phyloP scores from a whole-genome alignment of 2,888 invertebrate species.

The Buathra laborator region DNA sequence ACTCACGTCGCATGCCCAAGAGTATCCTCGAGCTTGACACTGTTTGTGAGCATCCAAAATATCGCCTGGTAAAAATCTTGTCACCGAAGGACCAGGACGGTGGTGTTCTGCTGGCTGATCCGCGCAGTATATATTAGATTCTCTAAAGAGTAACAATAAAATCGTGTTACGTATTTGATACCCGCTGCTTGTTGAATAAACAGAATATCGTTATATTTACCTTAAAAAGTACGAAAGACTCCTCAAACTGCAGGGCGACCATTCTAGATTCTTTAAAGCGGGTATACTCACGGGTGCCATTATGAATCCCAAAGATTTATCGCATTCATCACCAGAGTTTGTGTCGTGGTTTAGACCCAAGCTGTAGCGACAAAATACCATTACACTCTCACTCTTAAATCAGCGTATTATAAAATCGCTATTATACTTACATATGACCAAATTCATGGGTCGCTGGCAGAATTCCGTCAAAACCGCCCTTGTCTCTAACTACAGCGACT shows the following conservation, averaged over 20 bases:
- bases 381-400: neutral
- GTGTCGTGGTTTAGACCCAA: conserved; percentile 52
- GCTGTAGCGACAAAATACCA: conserved; percentile 6
- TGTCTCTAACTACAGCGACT: conserved; percentile 23
- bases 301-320: neutral
- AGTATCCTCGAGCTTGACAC: neutral
- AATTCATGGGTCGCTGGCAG: conserved; percentile 56
- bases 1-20: conserved; percentile 8
- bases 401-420: neutral
- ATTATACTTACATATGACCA: conserved; percentile 55
- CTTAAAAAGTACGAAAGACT: conserved; percentile 15
- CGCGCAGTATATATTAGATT: neutral
- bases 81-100: neutral
- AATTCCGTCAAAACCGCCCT: conserved; percentile 42
- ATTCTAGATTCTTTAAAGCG: neutral
- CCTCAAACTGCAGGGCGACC: conserved; percentile 38
- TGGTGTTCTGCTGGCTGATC: neutral
- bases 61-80: conserved; percentile 7
- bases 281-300: conserved; percentile 20
- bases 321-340: neutral
- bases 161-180: neutral
- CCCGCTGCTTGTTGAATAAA: neutral
- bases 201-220: neutral
- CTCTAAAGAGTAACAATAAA: neutral
- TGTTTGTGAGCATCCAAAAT: neutral